These are phyloP conservation scores for Ischnura elegans DNA, from an alignment of 2,888 invertebrate genomes.

Conservation along the genomic window DNA sequence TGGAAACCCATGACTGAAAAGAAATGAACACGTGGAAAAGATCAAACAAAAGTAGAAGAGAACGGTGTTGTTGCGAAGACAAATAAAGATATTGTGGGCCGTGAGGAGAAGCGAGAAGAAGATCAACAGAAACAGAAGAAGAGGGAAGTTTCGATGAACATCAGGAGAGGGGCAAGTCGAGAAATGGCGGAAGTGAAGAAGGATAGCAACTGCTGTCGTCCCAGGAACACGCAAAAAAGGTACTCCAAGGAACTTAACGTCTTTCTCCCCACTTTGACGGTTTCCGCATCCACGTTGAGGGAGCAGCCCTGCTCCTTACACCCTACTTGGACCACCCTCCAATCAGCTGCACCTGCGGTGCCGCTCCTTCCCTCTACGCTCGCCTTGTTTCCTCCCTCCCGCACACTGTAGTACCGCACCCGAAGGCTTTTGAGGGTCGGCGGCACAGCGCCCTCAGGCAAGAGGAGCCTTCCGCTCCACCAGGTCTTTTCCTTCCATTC, in stretches of 20 bases:
- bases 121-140: not conserved
- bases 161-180: not conserved
- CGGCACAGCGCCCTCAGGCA: not conserved
- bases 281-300: not conserved
- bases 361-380: not conserved
- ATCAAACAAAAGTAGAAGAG: not conserved
- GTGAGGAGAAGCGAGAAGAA: not conserved
- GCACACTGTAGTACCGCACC: not conserved
- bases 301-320: not conserved
- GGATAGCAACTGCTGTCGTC: not conserved
- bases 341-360: constrained; percentile 27
- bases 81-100: not conserved
- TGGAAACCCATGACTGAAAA: too few relatives aligned
- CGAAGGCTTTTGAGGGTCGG: not conserved
- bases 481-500: not conserved
- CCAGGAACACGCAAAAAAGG: constrained; percentile 13
- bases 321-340: not conserved
- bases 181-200: not conserved
- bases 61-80: not conserved
- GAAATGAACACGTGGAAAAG: too few relatives aligned
- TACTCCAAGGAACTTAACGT: constrained; percentile 12
- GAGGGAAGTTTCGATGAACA: not conserved
- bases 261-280: not conserved
- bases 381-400: not conserved
- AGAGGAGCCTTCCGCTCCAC: not conserved